phyloP scores from a whole-genome alignment of 2,888 invertebrate species.

The Dasysyrphus tricinctus region DNA sequence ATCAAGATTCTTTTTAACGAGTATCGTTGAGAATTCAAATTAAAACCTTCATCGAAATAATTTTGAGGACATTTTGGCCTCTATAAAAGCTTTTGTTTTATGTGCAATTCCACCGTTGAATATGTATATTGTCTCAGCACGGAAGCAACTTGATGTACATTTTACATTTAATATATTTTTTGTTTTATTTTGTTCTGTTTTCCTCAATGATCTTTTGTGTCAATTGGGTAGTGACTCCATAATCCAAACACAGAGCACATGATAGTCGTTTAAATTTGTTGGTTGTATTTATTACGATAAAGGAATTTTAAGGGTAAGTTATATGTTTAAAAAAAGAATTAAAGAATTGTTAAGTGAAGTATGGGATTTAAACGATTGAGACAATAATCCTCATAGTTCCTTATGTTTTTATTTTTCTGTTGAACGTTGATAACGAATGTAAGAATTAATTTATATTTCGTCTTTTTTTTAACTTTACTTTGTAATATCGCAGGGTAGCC shows the following conservation, averaged over 20 bases:
- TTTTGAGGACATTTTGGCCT: slow-evolving; percentile 20
- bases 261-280: background rate
- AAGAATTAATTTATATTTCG: too few species aligned
- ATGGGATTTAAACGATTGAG: too few species aligned
- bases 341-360: too few species aligned
- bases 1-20: background rate
- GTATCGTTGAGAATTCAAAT: slow-evolving; percentile 20
- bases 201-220: slow-evolving; percentile 52
- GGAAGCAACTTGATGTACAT: slow-evolving; percentile 15
- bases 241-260: slow-evolving; percentile 37
- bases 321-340: background rate
- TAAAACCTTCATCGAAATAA: slow-evolving; percentile 24
- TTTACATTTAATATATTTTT: slow-evolving; percentile 12
- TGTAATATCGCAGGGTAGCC: too few species aligned
- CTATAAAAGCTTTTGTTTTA: slow-evolving; percentile 11
- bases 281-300: background rate
- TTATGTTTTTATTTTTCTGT: too few species aligned
- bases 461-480: too few species aligned
- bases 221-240: slow-evolving; percentile 45
- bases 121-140: slow-evolving; percentile 7
- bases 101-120: background rate
- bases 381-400: too few species aligned
- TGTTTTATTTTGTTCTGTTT: slow-evolving; percentile 1
- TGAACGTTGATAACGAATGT: too few species aligned
- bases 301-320: background rate